Evolutionary conservation across 2,797 vertebrate species (phyloP).

Genomic region (Scolopax bukidnonensis): DNA sequence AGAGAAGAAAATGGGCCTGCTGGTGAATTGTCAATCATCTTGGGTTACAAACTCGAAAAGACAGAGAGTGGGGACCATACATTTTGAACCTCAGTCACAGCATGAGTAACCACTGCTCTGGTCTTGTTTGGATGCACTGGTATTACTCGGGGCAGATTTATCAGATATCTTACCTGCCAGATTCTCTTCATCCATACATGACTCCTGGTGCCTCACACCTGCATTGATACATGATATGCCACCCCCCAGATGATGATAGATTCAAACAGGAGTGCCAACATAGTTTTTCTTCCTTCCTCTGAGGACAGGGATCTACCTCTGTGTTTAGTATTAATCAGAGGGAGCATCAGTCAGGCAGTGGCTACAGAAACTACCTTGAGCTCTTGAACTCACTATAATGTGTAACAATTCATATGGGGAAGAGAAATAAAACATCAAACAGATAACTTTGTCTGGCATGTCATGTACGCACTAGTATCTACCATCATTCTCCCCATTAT

Average conservation of each 20-base stretch:
- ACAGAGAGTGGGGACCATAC: neutral
- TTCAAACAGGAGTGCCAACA: neutral
- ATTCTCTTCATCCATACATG: neutral
- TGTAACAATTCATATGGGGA: neutral
- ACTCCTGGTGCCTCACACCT: neutral
- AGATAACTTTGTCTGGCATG: neutral
- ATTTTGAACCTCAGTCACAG: neutral
- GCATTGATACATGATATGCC: neutral
- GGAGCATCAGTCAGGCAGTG: neutral
- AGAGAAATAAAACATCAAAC: neutral
- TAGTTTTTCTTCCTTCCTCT: conserved; percentile 14
- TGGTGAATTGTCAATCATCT: conserved; percentile 34
- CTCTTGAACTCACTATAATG: neutral
- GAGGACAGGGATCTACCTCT: neutral
- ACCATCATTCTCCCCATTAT: rapidly evolving
- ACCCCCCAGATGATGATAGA: neutral
- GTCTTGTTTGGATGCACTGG: neutral
- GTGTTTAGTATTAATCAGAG: neutral
- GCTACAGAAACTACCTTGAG: neutral
- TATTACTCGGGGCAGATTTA: neutral
- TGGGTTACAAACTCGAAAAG: neutral
- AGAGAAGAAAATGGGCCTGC: neutral
- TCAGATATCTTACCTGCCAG: neutral
- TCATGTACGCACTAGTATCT: no score
- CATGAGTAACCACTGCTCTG: neutral